Evolutionary conservation across 1,140 invertebrate species (phyloP).

Genomic region (Venustaconcha ellipsiformis): DNA sequence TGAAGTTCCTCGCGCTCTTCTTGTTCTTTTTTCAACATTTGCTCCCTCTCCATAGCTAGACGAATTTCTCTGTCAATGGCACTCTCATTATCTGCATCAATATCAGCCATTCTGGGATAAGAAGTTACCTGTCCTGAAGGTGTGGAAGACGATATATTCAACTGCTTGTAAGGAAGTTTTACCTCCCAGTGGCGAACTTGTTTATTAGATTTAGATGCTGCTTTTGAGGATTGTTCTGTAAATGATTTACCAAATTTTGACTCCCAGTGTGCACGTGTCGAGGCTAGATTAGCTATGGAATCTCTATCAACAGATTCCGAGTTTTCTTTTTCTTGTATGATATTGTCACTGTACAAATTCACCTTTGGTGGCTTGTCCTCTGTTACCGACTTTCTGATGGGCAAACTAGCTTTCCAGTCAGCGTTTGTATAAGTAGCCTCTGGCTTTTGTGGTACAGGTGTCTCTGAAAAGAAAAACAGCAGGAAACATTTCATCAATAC

Average conservation of each 20-base stretch:
- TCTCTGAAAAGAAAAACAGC: not conserved
- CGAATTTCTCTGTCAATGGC: slow-evolving; percentile 74
- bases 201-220: slow-evolving; percentile 1
- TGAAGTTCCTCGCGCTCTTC: slow-evolving; percentile 43
- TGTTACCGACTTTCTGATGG: not conserved
- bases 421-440: slow-evolving; percentile 6
- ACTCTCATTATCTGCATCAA: slow-evolving; percentile 68
- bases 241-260: slow-evolving; percentile 32
- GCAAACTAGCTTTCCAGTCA: no score
- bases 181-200: slow-evolving; percentile 57
- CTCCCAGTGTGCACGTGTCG: slow-evolving; percentile 60
- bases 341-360: slow-evolving; percentile 60
- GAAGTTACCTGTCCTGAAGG: slow-evolving; percentile 12
- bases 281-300: slow-evolving; percentile 56
- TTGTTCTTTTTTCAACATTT: slow-evolving; percentile 54
- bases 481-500: not conserved
- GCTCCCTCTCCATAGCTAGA: slow-evolving; percentile 71
- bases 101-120: slow-evolving; percentile 31
- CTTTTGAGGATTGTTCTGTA: slow-evolving; percentile 4
- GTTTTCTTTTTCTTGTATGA: slow-evolving; percentile 55
- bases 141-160: slow-evolving; percentile 6
- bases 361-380: slow-evolving; percentile 50
- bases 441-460: slow-evolving; percentile 1
- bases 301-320: slow-evolving; percentile 57
- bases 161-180: slow-evolving; percentile 36